phyloP scores from a whole-genome alignment of 64 coral and sea anemone species.

The Porites lutea region DNA sequence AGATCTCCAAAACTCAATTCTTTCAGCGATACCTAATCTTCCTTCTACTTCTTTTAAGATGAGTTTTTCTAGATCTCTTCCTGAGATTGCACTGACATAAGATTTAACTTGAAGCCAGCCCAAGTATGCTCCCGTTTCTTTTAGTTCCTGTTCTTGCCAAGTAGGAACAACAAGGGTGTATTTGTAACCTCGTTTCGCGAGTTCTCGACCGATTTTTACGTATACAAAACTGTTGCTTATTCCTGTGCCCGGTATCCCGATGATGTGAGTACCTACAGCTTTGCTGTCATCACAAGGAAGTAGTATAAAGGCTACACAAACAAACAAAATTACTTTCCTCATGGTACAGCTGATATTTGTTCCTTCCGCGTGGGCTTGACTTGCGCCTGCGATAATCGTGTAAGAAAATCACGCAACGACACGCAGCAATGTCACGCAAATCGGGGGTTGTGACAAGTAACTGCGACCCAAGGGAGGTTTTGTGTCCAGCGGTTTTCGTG shows the following conservation, averaged over 20 bases:
- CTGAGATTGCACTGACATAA: slow-evolving; percentile 50
- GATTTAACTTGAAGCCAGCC: slow-evolving; percentile 32
- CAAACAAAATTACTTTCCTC: neutral
- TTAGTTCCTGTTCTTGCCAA: slow-evolving; percentile 43
- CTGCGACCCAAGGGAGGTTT: too few relatives aligned
- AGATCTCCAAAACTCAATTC: slow-evolving; percentile 23
- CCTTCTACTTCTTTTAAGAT: slow-evolving; percentile 71
- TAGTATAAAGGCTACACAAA: neutral
- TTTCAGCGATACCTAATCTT: slow-evolving; percentile 20
- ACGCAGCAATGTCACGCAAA: neutral
- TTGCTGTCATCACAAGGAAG: neutral
- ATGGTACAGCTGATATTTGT: neutral
- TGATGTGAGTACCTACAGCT: slow-evolving; percentile 4
- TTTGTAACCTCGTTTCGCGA: slow-evolving; percentile 51
- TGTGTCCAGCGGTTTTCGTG: too few relatives aligned
- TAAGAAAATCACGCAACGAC: neutral
- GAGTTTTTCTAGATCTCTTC: slow-evolving; percentile 42
- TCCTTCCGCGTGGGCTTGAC: too few relatives aligned
- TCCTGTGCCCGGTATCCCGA: slow-evolving; percentile 79
- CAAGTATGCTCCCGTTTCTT: neutral
- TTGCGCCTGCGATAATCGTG: neutral
- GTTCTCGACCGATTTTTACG: slow-evolving; percentile 73
- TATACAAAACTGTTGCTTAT: slow-evolving; percentile 63
- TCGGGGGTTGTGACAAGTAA: too few relatives aligned
- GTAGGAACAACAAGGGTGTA: slow-evolving; percentile 67